These are phyloP conservation scores for Apodemia zela DNA, from an alignment of 2,888 invertebrate species.

Conservation along the genomic window DNA sequence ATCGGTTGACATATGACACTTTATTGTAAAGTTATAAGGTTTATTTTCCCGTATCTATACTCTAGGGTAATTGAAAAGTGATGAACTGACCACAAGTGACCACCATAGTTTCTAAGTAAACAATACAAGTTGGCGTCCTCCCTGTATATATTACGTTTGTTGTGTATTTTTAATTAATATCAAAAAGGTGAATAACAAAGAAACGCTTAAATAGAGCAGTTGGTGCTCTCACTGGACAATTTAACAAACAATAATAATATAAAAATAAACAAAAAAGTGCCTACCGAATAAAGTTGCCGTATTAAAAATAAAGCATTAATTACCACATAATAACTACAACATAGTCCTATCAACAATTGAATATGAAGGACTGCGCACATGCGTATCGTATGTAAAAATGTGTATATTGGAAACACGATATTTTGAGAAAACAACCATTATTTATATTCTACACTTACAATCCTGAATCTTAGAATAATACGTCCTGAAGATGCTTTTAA, in stretches of 20 bases:
- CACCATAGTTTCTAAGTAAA: conserved; percentile 5
- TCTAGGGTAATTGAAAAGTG: conserved; percentile 15
- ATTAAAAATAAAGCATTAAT: too few relatives aligned
- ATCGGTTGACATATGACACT: background rate
- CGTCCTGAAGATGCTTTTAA: too few relatives aligned
- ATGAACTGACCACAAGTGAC: conserved; percentile 17
- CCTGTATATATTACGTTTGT: background rate
- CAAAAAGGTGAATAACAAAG: background rate
- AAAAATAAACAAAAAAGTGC: too few relatives aligned
- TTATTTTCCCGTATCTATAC: conserved; percentile 21
- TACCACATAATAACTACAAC: too few relatives aligned
- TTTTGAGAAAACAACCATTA: too few relatives aligned
- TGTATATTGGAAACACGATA: too few relatives aligned
- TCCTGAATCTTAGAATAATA: too few relatives aligned
- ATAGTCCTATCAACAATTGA: too few relatives aligned
- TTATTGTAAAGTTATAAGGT: background rate
- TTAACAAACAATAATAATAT: background rate
- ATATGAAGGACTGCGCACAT: too few relatives aligned
- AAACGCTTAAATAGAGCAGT: background rate
- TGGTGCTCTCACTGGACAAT: background rate
- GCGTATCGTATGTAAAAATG: too few relatives aligned
- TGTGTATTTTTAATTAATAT: conserved; percentile 21
- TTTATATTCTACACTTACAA: too few relatives aligned
- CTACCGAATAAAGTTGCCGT: too few relatives aligned
- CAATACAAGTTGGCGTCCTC: background rate